Base-by-base conservation (phyloP, 2,797 vertebrate genomes). In the Dallia pectoralis region DNA sequence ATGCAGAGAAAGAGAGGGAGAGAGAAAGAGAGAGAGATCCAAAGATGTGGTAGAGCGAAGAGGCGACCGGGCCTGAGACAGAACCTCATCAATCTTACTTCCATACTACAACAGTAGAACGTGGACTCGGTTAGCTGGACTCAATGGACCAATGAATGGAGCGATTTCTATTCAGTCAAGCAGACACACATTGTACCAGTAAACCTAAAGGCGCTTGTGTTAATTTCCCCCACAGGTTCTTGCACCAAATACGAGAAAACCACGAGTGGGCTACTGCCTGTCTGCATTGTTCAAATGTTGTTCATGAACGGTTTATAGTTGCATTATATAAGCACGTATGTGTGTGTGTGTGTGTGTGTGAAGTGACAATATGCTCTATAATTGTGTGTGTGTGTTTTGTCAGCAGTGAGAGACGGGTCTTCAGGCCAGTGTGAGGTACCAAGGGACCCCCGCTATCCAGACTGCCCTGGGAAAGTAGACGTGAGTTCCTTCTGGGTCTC, bases 381-480 rank as follows among this genome's bases (percentile, higher is more conserved):
- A n/a, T 4, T 53, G 11, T 56, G 19, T 18, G 51, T 56, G 18
- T 56, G 51, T 56, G 1, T 11, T 62, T 0, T 62, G 27, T 70
- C 73, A 80, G 61, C 89, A 97, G 95, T 79, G 59, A 84, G 87
- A 72, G 95, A 98, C 25, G 92, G 95, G 79, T 87, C 91, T 71
- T 87, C 88, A 67, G 95, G 96, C 85, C 95, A 96, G 78, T 99
- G 97, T 9, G 97, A 97, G 80, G 93, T 94, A 32, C 96, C 97
- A 74, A 96, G 95, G 85, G 96, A 99, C 82, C 95, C 95, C 62
- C 93, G 88, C 75, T 98, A 94, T 84, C 96, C 97, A 0, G 95
- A 98, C 89, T 99, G 97, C 44, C 85, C 93, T 67, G 93, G 94
- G 82, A 99, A 98, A 91, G 94, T 98, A 77, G 97, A 98, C 93